Conservation (phyloP, 2,888 invertebrate genomes). For the Cistogaster globosa region DNA sequence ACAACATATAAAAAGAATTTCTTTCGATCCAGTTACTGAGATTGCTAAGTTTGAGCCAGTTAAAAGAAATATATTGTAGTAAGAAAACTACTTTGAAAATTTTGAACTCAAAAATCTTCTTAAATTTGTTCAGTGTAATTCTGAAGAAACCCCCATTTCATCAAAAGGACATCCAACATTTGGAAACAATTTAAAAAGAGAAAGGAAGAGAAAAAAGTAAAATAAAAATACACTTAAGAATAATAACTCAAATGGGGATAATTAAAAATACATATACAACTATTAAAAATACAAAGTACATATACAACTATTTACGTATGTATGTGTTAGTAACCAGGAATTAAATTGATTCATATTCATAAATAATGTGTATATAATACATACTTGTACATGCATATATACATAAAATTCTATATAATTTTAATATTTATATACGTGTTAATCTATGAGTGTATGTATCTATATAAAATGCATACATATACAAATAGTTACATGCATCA, state of each 20-base stretch:
- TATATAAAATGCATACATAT: neutral
- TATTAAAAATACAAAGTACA: no score
- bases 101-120: neutral
- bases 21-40: no score
- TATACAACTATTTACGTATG: neutral
- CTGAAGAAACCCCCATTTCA: no score
- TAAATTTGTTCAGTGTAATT: no score
- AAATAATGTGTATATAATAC: neutral
- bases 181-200: neutral
- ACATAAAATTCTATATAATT: no score
- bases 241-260: constrained; percentile 36
- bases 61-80: no score
- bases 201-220: neutral
- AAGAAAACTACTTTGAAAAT: no score
- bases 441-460: neutral
- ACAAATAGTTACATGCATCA: constrained; percentile 30
- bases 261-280: neutral
- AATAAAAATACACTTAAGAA: neutral
- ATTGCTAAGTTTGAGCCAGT: no score
- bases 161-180: neutral
- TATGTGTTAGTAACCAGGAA: neutral
- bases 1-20: no score
- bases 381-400: neutral
- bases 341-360: neutral
- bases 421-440: no score